Conservation (phyloP, 2,113 vertebrate genomes). For the Setophaga petechia region DNA sequence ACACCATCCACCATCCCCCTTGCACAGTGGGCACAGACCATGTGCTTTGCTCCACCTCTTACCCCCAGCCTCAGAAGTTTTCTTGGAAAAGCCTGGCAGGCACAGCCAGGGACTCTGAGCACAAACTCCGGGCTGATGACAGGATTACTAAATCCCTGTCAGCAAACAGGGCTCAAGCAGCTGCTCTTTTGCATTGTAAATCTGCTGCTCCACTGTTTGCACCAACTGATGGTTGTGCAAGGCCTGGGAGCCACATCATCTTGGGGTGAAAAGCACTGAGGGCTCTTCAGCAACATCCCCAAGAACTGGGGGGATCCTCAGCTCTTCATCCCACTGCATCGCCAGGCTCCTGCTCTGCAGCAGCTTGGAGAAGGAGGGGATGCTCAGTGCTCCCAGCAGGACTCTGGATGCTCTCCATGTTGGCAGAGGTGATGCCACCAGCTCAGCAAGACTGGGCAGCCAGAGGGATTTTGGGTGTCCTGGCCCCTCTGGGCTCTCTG, state of each 20-base stretch:
- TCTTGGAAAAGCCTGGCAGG: background rate
- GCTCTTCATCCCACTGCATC: fast-evolving
- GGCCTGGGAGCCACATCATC: background rate
- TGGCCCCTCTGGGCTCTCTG: fast-evolving
- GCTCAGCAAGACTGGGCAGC: background rate
- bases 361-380: background rate
- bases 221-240: background rate
- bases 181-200: background rate
- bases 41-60: background rate
- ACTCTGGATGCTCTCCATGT: background rate
- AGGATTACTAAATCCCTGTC: slow-evolving; percentile 11
- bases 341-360: background rate
- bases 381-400: background rate
- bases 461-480: background rate
- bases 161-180: background rate
- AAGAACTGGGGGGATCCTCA: background rate
- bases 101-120: background rate
- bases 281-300: fast-evolving
- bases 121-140: background rate
- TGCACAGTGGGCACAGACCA: background rate
- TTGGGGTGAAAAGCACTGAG: background rate
- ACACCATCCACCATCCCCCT: background rate
- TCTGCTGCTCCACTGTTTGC: background rate
- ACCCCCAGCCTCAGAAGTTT: background rate
- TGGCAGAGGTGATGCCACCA: background rate